Evolutionary conservation across 2,888 invertebrate species (phyloP).

Genomic region (Uloborus plumipes): DNA sequence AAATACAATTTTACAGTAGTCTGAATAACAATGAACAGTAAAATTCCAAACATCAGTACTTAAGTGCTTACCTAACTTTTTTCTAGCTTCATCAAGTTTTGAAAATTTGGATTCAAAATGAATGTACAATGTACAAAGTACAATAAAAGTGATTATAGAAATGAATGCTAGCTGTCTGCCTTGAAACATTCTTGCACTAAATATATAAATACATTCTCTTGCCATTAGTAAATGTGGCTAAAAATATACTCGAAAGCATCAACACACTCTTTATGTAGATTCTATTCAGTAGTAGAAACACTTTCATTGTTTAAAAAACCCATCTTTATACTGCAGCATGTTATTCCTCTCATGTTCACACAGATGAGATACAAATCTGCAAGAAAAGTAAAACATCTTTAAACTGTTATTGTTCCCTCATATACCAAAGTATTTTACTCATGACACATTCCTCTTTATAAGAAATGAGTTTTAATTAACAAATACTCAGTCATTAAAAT

Average conservation of each 20-base stretch:
- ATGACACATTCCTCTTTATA: no score
- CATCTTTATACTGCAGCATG: background rate
- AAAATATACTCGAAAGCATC: background rate
- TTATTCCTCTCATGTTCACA: background rate
- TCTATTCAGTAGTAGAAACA: background rate
- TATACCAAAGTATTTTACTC: no score
- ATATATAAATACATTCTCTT: conserved; percentile 48
- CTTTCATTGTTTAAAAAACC: background rate
- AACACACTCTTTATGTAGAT: background rate
- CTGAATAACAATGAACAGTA: background rate
- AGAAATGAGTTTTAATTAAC: no score
- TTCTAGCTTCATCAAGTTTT: conserved; percentile 49
- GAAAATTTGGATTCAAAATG: conserved; percentile 57
- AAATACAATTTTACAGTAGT: background rate
- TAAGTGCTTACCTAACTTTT: conserved; percentile 49
- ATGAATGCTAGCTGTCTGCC: conserved; percentile 35
- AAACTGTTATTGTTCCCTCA: no score
- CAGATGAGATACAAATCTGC: background rate
- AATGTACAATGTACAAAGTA: conserved; percentile 37
- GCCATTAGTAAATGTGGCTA: conserved; percentile 28
- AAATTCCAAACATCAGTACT: no score
- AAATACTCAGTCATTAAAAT: no score
- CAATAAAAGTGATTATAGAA: conserved; percentile 23
- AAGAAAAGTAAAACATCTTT: background rate
- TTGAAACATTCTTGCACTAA: conserved; percentile 55